A percentile compares a stretch with the other conserved stretches of the same genome.
Evolutionary conservation across 2,113 vertebrate species (phyloP).

Genomic region (Taxidea taxus): DNA sequence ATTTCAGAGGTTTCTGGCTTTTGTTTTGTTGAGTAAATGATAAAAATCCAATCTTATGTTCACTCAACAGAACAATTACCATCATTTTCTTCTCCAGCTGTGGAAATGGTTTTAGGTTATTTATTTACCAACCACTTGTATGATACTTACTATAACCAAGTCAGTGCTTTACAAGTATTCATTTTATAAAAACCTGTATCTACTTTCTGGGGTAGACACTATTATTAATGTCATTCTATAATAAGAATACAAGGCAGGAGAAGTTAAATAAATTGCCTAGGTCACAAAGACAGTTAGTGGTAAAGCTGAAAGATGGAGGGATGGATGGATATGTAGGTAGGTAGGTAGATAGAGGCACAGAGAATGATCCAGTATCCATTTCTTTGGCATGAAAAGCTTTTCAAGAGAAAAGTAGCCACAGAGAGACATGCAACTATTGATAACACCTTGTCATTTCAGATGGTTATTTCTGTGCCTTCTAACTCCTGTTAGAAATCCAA

Average conservation of each 20-base stretch:
- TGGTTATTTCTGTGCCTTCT: not conserved
- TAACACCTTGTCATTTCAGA: not conserved
- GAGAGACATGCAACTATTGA: not conserved
- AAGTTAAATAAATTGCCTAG: not conserved
- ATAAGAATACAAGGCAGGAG: not conserved
- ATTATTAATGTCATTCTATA: not conserved
- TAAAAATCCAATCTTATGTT: not conserved
- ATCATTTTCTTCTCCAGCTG: not conserved
- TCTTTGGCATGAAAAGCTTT: not conserved
- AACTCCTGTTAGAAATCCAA: not conserved
- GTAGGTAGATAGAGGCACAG: no score
- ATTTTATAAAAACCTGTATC: not conserved
- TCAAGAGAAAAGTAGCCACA: not conserved
- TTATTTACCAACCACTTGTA: not conserved
- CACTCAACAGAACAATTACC: not conserved
- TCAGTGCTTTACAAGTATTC: not conserved
- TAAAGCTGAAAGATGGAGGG: not conserved
- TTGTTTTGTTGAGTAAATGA: constrained; percentile 20
- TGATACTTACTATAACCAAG: not conserved
- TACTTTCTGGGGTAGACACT: not conserved
- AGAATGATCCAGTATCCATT: not conserved
- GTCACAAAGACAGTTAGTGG: not conserved
- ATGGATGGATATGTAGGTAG: not conserved
- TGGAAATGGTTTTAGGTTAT: not conserved
- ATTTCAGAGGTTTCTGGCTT: not conserved